Evolutionary conservation across 1,140 invertebrate species (phyloP).

Genomic region (Zaprionus taronus): DNA sequence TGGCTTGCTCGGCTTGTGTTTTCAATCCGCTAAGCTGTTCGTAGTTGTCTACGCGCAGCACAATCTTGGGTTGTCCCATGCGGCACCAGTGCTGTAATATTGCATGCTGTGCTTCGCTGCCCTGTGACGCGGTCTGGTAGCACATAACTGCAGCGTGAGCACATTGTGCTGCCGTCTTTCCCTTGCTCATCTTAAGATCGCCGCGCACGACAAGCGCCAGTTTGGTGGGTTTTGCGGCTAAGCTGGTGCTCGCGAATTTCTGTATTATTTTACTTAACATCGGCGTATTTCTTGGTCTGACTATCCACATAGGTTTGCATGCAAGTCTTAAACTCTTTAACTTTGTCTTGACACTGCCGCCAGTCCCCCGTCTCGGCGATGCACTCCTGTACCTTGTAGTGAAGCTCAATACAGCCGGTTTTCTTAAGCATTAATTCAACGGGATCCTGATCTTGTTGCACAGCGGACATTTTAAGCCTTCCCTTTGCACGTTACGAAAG

Average conservation of each 20-base stretch:
- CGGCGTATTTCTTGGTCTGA: conserved; percentile 77
- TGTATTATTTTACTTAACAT: conserved; percentile 70
- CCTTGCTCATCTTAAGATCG: conserved; percentile 92
- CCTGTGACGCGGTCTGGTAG: conserved; percentile 86
- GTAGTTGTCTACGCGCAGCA: conserved; percentile 86
- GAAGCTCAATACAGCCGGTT: conserved; percentile 94
- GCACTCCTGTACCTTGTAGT: conserved; percentile 94
- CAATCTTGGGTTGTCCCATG: conserved; percentile 91
- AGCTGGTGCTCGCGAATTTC: conserved; percentile 54
- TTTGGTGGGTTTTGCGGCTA: conserved; percentile 85
- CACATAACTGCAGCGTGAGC: conserved; percentile 91
- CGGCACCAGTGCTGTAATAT: conserved; percentile 88
- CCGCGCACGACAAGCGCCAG: conserved; percentile 91
- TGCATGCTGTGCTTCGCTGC: conserved; percentile 75
- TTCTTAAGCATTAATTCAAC: conserved; percentile 93
- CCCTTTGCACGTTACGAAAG: conserved; percentile 30
- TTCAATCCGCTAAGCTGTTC: conserved; percentile 85
- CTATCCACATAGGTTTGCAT: conserved; percentile 87
- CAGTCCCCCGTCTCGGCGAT: conserved; percentile 95
- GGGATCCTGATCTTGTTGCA: conserved; percentile 86
- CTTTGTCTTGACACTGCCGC: conserved; percentile 94
- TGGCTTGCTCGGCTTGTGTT: conserved; percentile 85
- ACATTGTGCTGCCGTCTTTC: conserved; percentile 93
- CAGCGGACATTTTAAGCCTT: conserved; percentile 46
- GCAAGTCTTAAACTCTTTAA: conserved; percentile 91